Evolutionary conservation across 2,113 vertebrate species (phyloP).

Genomic region (Sinosuthora webbiana): DNA sequence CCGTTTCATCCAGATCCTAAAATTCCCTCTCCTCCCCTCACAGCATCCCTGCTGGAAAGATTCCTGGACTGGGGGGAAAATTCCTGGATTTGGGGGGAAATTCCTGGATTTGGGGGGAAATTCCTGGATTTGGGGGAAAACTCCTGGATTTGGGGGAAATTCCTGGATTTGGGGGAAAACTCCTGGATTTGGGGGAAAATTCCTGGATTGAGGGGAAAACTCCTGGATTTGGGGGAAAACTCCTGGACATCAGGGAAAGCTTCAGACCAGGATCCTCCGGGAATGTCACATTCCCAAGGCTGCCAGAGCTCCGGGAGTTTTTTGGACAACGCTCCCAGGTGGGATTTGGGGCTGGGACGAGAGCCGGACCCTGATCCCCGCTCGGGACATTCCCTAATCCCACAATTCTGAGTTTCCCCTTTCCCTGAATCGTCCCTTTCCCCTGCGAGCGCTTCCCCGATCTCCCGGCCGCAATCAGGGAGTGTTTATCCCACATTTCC

Average conservation of each 20-base stretch:
- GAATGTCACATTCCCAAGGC: neutral
- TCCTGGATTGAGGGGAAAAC: no score
- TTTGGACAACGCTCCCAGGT: neutral
- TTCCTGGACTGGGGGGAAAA: no score
- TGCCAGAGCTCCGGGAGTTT: neutral
- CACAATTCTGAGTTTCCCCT: neutral
- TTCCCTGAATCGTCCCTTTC: neutral
- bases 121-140: neutral
- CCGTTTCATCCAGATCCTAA: neutral
- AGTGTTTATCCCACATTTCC: constrained; percentile 46
- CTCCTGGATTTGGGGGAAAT: neutral
- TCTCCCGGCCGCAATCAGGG: constrained; percentile 24
- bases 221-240: no score
- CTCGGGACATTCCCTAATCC: no score
- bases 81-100: no score
- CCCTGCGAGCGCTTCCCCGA: neutral
- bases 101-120: no score
- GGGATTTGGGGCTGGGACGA: neutral
- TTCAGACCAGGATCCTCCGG: neutral
- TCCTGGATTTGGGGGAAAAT: neutral
- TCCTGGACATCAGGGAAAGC: neutral
- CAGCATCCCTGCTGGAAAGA: no score
- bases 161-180: neutral
- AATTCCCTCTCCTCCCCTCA: neutral
- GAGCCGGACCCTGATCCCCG: no score